Evolutionary conservation across 2,113 vertebrate genomes (phyloP).

Genomic region (Etheostoma cragini): DNA sequence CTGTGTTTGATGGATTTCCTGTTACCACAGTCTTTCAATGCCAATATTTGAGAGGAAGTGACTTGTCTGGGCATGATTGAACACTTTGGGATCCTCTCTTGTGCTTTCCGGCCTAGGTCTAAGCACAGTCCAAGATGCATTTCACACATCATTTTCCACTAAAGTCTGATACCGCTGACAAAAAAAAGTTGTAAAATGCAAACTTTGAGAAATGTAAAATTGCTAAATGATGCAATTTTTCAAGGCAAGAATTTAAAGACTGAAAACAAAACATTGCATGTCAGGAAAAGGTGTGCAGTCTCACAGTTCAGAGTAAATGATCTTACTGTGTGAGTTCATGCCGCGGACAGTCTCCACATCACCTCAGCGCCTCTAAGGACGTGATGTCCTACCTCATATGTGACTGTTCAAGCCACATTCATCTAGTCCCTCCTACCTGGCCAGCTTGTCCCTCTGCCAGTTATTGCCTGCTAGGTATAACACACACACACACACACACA

Average conservation of each 20-base stretch:
- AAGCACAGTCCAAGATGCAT: neutral
- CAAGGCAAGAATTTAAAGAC: neutral
- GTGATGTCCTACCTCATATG: slow-evolving; percentile 43
- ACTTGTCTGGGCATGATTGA: neutral
- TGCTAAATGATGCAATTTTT: neutral
- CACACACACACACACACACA: neutral
- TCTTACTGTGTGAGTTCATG: neutral
- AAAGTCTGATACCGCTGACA: neutral
- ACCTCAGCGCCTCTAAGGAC: slow-evolving; percentile 19
- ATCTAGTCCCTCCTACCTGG: slow-evolving; percentile 46
- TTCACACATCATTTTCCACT: neutral
- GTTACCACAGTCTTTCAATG: neutral
- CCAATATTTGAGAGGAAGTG: neutral
- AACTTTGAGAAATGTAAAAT: neutral
- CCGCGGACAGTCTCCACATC: neutral
- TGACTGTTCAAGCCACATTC: slow-evolving; percentile 48
- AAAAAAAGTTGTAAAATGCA: too few relatives aligned
- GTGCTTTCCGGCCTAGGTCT: neutral
- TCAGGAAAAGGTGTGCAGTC: neutral
- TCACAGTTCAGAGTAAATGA: neutral
- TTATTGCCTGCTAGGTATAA: neutral
- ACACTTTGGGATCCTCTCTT: neutral
- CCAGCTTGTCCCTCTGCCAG: slow-evolving; percentile 7
- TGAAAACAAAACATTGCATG: neutral
- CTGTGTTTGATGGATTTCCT: neutral